phyloP scores from a whole-genome alignment of 2,113 vertebrate genomes.

The Lepus americanus region DNA sequence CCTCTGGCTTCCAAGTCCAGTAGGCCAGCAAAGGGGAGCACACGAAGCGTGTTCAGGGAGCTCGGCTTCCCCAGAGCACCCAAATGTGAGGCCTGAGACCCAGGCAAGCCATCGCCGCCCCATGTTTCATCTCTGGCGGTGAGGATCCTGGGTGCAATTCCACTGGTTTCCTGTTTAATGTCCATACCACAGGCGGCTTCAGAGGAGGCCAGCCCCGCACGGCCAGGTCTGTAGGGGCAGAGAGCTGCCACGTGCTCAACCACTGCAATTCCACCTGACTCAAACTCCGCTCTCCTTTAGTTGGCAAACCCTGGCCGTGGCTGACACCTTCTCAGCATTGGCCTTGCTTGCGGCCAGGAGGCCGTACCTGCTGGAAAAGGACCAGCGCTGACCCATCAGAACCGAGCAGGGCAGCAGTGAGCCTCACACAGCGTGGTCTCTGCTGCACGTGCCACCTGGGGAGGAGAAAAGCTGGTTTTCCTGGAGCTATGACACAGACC shows the following conservation, averaged over 20 bases:
- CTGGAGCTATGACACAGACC: not conserved
- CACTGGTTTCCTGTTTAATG: not conserved
- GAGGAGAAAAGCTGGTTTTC: not conserved
- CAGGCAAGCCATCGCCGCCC: not conserved
- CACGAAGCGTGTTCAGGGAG: not conserved
- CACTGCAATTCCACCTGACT: not conserved
- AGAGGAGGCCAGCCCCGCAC: not conserved
- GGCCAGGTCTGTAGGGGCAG: not conserved
- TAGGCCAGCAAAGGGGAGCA: not conserved
- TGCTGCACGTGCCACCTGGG: not conserved
- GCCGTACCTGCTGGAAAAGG: not conserved
- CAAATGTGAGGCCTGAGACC: not conserved
- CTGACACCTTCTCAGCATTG: not conserved
- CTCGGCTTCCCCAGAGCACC: not conserved
- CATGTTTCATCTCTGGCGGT: not conserved
- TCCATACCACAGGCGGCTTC: not conserved
- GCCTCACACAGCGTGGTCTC: not conserved
- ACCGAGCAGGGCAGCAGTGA: not conserved
- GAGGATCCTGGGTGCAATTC: not conserved
- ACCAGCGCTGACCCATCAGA: not conserved
- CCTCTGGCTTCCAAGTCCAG: constrained; percentile 19
- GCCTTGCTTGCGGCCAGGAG: not conserved
- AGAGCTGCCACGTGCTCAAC: not conserved
- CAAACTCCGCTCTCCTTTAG: not conserved
- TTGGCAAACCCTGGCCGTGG: not conserved